phyloP scores from a whole-genome alignment of 2,888 invertebrate species.

The Leptopilina drosophilae region DNA sequence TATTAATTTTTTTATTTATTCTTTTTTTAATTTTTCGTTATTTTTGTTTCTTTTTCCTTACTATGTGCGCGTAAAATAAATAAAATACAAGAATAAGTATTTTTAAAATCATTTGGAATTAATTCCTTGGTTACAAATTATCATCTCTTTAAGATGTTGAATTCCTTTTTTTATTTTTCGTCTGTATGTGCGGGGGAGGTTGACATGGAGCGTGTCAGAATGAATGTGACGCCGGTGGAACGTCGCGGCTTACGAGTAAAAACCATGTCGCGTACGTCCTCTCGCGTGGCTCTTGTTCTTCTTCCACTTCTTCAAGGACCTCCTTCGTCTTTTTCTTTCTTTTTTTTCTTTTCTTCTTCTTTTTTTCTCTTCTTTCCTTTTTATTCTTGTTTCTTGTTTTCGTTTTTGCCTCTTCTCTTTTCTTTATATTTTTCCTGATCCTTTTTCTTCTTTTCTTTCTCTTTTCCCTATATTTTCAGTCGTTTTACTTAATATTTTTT shows the following conservation, averaged over 20 bases:
- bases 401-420: neutral
- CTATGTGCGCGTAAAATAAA: too few relatives aligned
- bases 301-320: slow-evolving; percentile 46
- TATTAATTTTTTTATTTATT: too few relatives aligned
- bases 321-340: slow-evolving; percentile 41
- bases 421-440: neutral
- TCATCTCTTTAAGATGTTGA: slow-evolving; percentile 12
- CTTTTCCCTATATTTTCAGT: neutral
- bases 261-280: slow-evolving; percentile 62
- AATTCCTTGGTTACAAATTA: slow-evolving; percentile 10
- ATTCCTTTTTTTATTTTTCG: slow-evolving; percentile 15
- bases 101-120: neutral
- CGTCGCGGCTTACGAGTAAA: slow-evolving; percentile 66
- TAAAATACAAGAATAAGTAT: too few relatives aligned
- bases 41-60: neutral
- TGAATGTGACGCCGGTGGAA: slow-evolving; percentile 68
- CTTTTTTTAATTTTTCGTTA: too few relatives aligned
- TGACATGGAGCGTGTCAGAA: slow-evolving; percentile 62
- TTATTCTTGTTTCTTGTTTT: neutral
- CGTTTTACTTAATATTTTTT: slow-evolving; percentile 43
- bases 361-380: slow-evolving; percentile 44
- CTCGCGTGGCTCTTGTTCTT: slow-evolving; percentile 60
- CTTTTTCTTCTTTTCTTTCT: neutral
- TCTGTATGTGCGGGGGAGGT: slow-evolving; percentile 1
- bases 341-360: slow-evolving; percentile 27